phyloP scores from a whole-genome alignment of 2,113 vertebrate species.

The Eurystomus gularis region DNA sequence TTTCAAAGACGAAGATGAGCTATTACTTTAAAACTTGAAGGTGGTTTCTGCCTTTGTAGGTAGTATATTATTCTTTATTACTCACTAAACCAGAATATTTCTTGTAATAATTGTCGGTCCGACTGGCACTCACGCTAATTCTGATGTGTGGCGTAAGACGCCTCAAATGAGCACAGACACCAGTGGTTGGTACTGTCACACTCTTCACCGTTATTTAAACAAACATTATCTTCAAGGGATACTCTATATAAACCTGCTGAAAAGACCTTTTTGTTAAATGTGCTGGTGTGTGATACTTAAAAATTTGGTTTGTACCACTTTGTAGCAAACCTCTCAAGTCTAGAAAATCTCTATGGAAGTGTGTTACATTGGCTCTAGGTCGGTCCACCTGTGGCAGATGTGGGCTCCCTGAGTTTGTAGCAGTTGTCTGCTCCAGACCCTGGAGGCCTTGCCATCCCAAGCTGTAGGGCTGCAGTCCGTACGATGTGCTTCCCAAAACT shows the following conservation, averaged over 20 bases:
- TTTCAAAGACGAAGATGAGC: neutral
- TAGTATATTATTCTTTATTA: neutral
- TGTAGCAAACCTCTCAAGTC: neutral
- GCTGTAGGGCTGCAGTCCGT: neutral
- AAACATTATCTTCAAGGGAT: neutral
- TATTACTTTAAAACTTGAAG: neutral
- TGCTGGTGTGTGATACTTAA: neutral
- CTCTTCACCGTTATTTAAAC: neutral
- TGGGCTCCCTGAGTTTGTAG: neutral
- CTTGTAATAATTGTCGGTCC: neutral
- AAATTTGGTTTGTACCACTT: neutral
- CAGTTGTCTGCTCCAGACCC: neutral
- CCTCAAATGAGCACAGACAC: neutral
- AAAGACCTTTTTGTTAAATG: neutral
- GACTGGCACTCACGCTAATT: neutral
- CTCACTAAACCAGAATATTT: neutral
- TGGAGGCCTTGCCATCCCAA: neutral
- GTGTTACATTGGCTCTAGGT: neutral
- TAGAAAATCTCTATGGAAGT: neutral
- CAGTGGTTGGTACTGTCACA: neutral
- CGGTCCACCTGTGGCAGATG: neutral
- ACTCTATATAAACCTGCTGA: neutral
- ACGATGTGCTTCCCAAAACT: neutral
- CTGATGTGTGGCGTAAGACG: neutral
- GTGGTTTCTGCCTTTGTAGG: neutral